Conservation (phyloP, 2,888 invertebrate species). For the Melinaea menophilus region DNA sequence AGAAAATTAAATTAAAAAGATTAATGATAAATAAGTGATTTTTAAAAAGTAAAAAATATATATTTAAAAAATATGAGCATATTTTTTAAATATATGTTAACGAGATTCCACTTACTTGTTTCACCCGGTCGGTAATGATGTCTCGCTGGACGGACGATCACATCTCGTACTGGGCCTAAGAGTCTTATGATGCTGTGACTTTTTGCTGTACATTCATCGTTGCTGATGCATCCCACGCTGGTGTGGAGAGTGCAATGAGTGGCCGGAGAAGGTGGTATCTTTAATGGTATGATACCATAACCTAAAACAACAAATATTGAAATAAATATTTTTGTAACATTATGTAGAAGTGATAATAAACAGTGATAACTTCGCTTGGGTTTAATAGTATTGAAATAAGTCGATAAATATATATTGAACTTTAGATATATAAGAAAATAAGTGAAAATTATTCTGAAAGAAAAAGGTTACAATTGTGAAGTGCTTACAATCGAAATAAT, state of each 20-base stretch:
- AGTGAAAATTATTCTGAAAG: neutral
- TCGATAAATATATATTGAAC: too few species aligned
- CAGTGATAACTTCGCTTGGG: too few species aligned
- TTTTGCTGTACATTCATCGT: constrained; percentile 75
- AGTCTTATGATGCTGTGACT: constrained; percentile 79
- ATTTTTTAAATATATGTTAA: neutral
- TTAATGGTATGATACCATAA: constrained; percentile 80
- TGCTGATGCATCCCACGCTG: constrained; percentile 77
- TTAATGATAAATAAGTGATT: neutral
- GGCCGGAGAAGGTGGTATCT: constrained; percentile 78
- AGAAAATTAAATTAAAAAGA: neutral
- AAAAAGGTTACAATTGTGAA: constrained; percentile 1
- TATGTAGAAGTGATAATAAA: too few species aligned
- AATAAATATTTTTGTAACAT: constrained; percentile 2
- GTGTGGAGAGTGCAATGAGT: constrained; percentile 80
- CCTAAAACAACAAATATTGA: constrained; percentile 56
- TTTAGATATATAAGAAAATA: neutral
- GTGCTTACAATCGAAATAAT: constrained; percentile 19
- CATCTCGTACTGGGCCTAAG: constrained; percentile 81
- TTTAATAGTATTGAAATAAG: too few species aligned
- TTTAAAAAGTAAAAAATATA: neutral
- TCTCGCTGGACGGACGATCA: constrained; percentile 80
- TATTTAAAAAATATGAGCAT: neutral
- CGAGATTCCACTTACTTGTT: constrained; percentile 68
- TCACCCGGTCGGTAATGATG: constrained; percentile 81